These are phyloP conservation scores for Camelus bactrianus DNA, from an alignment of 2,113 vertebrate genomes.

Conservation along the genomic window DNA sequence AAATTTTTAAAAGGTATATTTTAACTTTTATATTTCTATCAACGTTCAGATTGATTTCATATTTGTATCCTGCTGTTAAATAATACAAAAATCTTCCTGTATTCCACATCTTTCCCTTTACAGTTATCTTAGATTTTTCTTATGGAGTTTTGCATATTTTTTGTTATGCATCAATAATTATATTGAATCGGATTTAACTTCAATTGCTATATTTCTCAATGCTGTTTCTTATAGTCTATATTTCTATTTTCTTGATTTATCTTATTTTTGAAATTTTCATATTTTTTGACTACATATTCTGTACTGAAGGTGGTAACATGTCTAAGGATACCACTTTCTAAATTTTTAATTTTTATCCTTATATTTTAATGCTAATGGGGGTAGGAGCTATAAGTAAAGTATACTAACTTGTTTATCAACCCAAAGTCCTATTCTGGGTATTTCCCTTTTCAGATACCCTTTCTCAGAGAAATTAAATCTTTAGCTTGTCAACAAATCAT, in stretches of 20 bases:
- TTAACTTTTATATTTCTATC: conserved; percentile 16
- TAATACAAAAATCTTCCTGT: neutral
- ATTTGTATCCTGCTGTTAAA: neutral
- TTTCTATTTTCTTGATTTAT: neutral
- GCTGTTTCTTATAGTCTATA: neutral
- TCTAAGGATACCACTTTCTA: neutral
- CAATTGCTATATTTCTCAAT: neutral
- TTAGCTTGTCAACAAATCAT: neutral
- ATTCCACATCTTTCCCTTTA: neutral
- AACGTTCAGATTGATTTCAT: neutral
- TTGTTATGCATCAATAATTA: neutral
- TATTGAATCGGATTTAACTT: neutral
- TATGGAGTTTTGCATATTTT: neutral
- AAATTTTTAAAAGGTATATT: neutral
- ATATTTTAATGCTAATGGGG: neutral
- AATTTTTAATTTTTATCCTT: neutral
- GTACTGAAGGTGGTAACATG: neutral
- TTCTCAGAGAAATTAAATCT: neutral
- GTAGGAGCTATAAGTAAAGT: neutral
- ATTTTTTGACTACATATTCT: neutral
- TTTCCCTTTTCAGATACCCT: neutral
- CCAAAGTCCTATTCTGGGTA: neutral
- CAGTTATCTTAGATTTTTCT: neutral
- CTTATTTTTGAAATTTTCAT: neutral
- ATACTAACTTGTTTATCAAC: neutral